phyloP scores from a whole-genome alignment of 2,888 invertebrate genomes.

The Lithosia quadra region DNA sequence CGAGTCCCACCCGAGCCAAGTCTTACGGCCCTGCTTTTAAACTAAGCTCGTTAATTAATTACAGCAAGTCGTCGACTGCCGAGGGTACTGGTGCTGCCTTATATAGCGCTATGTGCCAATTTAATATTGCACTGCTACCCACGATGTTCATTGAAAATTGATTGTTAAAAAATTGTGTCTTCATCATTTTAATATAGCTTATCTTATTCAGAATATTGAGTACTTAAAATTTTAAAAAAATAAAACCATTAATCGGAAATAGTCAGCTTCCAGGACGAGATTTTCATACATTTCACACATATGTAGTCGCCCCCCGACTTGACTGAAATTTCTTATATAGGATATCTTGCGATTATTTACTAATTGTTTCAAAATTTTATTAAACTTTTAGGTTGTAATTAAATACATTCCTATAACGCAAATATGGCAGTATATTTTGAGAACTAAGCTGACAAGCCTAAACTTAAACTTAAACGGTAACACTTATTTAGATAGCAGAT shows the following conservation, averaged over 20 bases:
- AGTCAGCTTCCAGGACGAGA: too few relatives aligned
- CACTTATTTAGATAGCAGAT: too few relatives aligned
- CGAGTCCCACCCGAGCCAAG: conserved; percentile 72
- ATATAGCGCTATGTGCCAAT: conserved; percentile 83
- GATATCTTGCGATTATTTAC: too few relatives aligned
- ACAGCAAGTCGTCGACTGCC: conserved; percentile 84
- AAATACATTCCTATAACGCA: background rate
- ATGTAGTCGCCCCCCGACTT: too few relatives aligned
- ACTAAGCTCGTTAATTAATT: conserved; percentile 88
- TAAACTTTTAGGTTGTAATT: too few relatives aligned
- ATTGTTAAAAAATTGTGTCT: conserved; percentile 30
- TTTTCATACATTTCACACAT: too few relatives aligned
- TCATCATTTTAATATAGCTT: background rate
- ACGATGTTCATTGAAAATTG: conserved; percentile 38
- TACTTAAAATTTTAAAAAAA: too few relatives aligned
- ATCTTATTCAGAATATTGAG: too few relatives aligned
- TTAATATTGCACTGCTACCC: conserved; percentile 74
- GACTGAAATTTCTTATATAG: too few relatives aligned
- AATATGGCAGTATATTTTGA: background rate
- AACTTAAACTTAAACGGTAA: too few relatives aligned
- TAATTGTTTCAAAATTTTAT: too few relatives aligned
- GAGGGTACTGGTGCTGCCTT: conserved; percentile 79
- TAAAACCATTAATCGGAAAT: too few relatives aligned
- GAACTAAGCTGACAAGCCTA: background rate
- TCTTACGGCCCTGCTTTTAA: conserved; percentile 87